These are phyloP conservation scores for Bombus fervidus DNA, from an alignment of 1,140 invertebrate genomes.

Conservation along the genomic window DNA sequence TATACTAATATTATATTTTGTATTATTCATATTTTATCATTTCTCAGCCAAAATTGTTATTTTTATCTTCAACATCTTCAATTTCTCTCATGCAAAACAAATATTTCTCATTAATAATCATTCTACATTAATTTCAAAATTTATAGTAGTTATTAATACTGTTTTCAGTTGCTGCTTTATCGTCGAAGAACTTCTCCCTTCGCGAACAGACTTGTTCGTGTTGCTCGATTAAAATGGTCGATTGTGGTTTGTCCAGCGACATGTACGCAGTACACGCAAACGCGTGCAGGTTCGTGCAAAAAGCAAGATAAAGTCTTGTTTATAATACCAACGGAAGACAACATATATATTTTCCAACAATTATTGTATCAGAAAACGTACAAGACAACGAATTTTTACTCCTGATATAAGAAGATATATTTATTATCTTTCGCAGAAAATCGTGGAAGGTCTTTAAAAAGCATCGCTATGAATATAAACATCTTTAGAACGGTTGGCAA, in stretches of 20 bases:
- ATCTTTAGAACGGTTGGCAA: not conserved
- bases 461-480: not conserved
- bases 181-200: too few species aligned
- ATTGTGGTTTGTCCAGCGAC: not conserved
- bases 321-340: not conserved
- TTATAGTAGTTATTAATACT: not conserved
- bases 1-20: too few species aligned
- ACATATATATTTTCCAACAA: not conserved
- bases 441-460: not conserved
- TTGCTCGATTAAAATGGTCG: not conserved
- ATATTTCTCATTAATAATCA: too few species aligned
- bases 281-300: not conserved
- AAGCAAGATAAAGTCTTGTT: constrained; percentile 8
- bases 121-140: not conserved
- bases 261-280: not conserved
- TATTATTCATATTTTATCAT: too few species aligned
- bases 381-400: not conserved
- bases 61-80: too few species aligned
- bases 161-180: not conserved
- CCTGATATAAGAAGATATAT: not conserved
- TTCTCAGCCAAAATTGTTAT: too few species aligned
- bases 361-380: not conserved
- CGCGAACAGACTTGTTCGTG: not conserved
- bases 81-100: too few species aligned
- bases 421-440: not conserved